Conservation (phyloP, 2,113 vertebrate species). For the Chlamydotis undulata region DNA sequence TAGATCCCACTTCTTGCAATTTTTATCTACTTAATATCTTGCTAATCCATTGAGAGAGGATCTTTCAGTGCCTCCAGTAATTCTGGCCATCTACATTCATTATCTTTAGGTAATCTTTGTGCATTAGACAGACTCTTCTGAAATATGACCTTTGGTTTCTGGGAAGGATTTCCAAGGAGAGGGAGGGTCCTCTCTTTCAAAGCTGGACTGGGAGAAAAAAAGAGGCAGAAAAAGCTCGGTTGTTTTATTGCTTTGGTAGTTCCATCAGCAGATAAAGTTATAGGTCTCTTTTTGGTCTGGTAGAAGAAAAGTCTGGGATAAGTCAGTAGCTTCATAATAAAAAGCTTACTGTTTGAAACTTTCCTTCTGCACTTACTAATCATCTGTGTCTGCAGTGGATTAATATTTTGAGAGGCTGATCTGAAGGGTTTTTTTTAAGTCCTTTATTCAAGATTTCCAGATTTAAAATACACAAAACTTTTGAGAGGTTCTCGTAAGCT, state of each 20-base stretch:
- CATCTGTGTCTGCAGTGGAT: background rate
- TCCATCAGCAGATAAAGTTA: background rate
- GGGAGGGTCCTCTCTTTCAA: background rate
- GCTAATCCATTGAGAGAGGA: background rate
- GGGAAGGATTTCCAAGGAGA: background rate
- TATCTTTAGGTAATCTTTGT: background rate
- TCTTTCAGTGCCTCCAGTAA: accelerated
- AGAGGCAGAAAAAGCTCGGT: background rate
- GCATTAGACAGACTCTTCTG: background rate
- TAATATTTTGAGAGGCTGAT: background rate
- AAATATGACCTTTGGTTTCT: background rate
- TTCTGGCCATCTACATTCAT: background rate
- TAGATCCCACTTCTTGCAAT: background rate
- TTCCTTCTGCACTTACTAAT: background rate
- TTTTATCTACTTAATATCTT: background rate
- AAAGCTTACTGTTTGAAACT: background rate
- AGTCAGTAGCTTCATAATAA: background rate
- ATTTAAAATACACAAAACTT: background rate
- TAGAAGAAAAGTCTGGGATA: accelerated
- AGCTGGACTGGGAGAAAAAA: background rate
- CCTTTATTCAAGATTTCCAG: background rate
- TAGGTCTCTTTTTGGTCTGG: background rate
- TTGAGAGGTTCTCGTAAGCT: background rate
- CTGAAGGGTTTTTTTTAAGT: background rate
- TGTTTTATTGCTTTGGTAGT: background rate